phyloP scores from a whole-genome alignment of 2,888 invertebrate species.

The Eustalomyia histrio region DNA sequence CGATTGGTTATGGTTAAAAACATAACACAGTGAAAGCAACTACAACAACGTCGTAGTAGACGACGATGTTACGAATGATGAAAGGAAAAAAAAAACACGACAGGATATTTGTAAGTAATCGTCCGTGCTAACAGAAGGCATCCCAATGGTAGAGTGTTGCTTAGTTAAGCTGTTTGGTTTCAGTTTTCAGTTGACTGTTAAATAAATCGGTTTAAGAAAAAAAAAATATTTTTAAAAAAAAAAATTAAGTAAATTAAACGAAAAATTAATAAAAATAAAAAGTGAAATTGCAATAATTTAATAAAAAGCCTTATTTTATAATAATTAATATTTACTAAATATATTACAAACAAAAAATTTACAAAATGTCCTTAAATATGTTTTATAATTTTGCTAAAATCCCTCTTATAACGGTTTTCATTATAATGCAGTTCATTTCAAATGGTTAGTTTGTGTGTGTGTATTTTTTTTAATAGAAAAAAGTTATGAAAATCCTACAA shows the following conservation, averaged over 20 bases:
- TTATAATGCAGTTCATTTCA: slow-evolving; percentile 68
- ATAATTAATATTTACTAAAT: not conserved
- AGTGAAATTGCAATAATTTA: not conserved
- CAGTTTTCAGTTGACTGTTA: slow-evolving; percentile 62
- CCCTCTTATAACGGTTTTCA: slow-evolving; percentile 62
- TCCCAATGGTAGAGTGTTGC: slow-evolving; percentile 33
- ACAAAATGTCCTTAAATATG: slow-evolving; percentile 47
- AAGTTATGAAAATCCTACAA: not conserved
- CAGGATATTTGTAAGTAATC: slow-evolving; percentile 28
- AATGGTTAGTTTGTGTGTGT: slow-evolving; percentile 70
- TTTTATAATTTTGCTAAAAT: slow-evolving; percentile 41
- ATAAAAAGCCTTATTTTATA: not conserved
- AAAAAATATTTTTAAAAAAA: slow-evolving; percentile 12
- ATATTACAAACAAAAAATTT: not conserved
- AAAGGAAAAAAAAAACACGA: slow-evolving; percentile 25
- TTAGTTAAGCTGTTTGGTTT: slow-evolving; percentile 32
- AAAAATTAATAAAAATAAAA: slow-evolving; percentile 14
- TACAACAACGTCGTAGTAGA: slow-evolving; percentile 32
- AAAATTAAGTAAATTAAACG: slow-evolving; percentile 1
- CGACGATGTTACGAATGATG: slow-evolving; percentile 19
- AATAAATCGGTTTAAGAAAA: slow-evolving; percentile 52
- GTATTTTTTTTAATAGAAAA: not conserved
- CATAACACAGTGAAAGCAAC: not conserved
- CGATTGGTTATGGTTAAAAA: slow-evolving; percentile 41
- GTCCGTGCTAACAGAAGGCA: slow-evolving; percentile 26